Evolutionary conservation across 2,113 vertebrate species (phyloP).

Genomic region (Plecturocebus donacophilus): DNA sequence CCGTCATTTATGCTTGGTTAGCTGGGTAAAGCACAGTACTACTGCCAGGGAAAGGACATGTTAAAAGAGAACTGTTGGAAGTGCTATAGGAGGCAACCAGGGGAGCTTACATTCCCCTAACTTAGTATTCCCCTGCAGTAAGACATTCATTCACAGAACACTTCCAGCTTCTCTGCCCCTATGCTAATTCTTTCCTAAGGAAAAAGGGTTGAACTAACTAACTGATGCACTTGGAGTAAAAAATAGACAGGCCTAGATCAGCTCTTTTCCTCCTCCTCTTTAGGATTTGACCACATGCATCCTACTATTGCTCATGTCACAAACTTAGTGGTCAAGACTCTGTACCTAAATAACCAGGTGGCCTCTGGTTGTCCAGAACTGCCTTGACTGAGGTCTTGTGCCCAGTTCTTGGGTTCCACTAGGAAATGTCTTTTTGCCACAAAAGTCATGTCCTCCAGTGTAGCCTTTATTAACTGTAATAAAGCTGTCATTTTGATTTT

Average conservation of each 20-base stretch:
- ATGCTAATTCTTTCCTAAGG: not conserved
- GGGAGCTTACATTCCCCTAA: not conserved
- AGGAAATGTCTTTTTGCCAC: not conserved
- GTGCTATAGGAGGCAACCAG: not conserved
- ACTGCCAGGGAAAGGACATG: not conserved
- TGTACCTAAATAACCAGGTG: not conserved
- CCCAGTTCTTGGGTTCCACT: not conserved
- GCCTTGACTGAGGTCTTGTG: not conserved
- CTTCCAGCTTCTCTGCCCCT: not conserved
- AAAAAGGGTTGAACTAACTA: not conserved
- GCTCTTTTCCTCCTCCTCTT: not conserved
- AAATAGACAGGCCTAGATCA: not conserved
- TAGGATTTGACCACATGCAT: not conserved
- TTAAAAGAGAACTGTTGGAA: not conserved
- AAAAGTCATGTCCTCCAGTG: not conserved
- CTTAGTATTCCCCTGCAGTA: not conserved
- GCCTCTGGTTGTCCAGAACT: not conserved
- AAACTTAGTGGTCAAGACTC: not conserved
- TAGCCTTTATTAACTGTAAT: not conserved
- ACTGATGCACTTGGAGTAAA: not conserved
- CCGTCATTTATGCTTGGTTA: not conserved
- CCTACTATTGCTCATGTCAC: not conserved
- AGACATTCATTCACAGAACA: not conserved
- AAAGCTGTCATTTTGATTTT: slow-evolving; percentile 12
- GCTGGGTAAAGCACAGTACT: not conserved